Evolutionary conservation across 1,140 invertebrate genomes (phyloP).

Genomic region (Dreissena polymorpha): DNA sequence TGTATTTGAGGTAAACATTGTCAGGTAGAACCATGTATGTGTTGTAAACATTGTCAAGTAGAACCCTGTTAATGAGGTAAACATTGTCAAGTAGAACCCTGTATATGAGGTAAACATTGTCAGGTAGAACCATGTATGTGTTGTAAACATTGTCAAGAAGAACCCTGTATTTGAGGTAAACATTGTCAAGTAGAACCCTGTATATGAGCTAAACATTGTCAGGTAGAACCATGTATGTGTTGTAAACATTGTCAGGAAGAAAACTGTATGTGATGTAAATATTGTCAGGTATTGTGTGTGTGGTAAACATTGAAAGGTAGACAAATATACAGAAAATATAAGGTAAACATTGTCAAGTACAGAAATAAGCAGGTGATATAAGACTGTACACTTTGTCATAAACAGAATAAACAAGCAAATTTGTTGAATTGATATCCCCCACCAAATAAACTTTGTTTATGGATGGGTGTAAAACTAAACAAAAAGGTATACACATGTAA

Average conservation of each 20-base stretch:
- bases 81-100: constrained; percentile 19
- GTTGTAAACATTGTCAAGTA: background rate
- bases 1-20: too few species aligned
- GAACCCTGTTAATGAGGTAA: background rate
- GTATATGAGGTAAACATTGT: background rate
- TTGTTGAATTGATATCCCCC: too few species aligned
- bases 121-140: background rate
- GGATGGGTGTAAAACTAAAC: too few species aligned
- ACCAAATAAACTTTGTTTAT: too few species aligned
- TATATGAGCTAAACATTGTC: too few species aligned
- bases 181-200: constrained; percentile 24
- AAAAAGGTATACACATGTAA: too few species aligned
- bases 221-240: background rate
- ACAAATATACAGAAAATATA: background rate
- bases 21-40: background rate
- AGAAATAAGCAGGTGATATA: background rate
- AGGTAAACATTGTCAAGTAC: background rate
- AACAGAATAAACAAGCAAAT: too few species aligned
- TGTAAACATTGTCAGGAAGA: background rate
- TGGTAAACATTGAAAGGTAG: background rate
- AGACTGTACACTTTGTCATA: background rate
- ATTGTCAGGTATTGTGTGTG: too few species aligned
- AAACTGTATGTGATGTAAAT: background rate
- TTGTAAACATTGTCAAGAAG: background rate
- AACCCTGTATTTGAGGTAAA: background rate